These are phyloP conservation scores for Protonibea diacanthus DNA, from an alignment of 2,797 vertebrate species.

Conservation along the genomic window DNA sequence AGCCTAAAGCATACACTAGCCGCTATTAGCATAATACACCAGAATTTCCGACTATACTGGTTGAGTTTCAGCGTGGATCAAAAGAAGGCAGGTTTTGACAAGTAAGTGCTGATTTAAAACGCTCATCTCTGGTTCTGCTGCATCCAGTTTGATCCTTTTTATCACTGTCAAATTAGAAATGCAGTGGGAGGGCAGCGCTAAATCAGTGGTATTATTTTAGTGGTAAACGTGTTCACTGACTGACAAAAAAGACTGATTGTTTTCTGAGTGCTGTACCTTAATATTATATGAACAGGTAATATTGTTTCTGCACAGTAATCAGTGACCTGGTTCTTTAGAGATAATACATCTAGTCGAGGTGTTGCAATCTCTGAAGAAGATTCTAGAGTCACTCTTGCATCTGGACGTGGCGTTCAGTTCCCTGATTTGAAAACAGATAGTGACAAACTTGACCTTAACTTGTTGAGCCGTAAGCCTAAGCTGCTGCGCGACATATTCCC, in stretches of 20 bases:
- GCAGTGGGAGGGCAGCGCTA: not conserved
- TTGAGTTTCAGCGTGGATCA: not conserved
- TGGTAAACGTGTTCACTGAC: not conserved
- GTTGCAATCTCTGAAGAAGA: conserved; percentile 13
- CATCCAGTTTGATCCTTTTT: not conserved
- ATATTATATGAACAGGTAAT: not conserved
- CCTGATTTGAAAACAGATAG: conserved; percentile 35
- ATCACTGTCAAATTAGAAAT: too few relatives aligned
- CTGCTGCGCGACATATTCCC: conserved; percentile 32
- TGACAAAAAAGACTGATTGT: too few relatives aligned
- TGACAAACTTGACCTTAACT: conserved; percentile 30
- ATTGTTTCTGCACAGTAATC: not conserved
- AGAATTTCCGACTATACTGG: not conserved
- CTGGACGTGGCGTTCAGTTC: conserved; percentile 15
- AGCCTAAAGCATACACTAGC: not conserved
- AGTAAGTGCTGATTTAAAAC: not conserved
- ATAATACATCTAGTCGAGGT: not conserved
- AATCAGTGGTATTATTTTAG: not conserved
- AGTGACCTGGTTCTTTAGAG: not conserved
- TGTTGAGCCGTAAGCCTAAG: conserved; percentile 20
- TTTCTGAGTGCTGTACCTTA: too few relatives aligned
- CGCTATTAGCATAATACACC: not conserved
- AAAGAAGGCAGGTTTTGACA: not conserved
- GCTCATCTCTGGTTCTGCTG: not conserved
- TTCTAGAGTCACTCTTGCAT: conserved; percentile 8